A percentile compares a stretch with the other conserved stretches of the same genome.
phyloP scores from a whole-genome alignment of 2,888 invertebrate genomes.

The Ceriagrion tenellum region DNA sequence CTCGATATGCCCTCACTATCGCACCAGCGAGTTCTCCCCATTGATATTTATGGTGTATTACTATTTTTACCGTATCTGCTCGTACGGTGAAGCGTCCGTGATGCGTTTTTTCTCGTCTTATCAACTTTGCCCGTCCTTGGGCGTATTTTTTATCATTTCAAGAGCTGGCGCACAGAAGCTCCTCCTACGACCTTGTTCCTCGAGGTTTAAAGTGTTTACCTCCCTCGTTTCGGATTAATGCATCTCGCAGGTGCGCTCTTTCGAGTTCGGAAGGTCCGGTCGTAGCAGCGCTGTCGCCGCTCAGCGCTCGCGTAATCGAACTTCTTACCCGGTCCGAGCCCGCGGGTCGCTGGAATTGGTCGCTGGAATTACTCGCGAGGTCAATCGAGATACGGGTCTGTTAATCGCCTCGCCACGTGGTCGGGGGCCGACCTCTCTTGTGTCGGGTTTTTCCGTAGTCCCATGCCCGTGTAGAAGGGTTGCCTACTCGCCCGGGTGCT shows the following conservation, averaged over 20 bases:
- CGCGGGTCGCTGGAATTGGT: neutral
- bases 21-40: too few species aligned
- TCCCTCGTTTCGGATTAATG: neutral
- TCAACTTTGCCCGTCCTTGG: neutral
- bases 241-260: neutral
- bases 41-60: neutral
- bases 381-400: conserved; percentile 15
- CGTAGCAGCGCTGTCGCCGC: neutral
- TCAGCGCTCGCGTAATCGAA: conserved; percentile 21
- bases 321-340: neutral
- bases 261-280: neutral
- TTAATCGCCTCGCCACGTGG: neutral
- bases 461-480: neutral
- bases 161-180: neutral
- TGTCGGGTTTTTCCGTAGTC: neutral
- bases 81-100: neutral
- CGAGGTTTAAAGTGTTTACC: conserved; percentile 13
- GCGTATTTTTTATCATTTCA: neutral
- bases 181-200: neutral
- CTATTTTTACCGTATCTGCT: neutral
- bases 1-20: too few species aligned
- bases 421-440: neutral
- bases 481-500: too few species aligned
- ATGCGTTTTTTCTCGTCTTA: neutral
- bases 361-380: neutral